Conservation (phyloP, 37 sponge, comb jelly and placozoan species). For the Spongia lamella region DNA sequence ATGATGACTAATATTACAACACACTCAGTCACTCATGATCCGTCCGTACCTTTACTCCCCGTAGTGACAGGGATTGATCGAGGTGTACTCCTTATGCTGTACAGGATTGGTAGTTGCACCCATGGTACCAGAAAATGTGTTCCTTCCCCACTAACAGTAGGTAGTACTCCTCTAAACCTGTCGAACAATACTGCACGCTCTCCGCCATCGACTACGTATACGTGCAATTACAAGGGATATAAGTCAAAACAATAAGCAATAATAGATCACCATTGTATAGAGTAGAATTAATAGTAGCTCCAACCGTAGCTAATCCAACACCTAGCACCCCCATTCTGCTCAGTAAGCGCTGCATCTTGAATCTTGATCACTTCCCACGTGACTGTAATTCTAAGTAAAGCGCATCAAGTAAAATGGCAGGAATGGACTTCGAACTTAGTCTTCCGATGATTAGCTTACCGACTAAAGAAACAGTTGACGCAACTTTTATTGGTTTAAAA, state of each 20-base stretch:
- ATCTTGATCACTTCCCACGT: constrained; percentile 14
- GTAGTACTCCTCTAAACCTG: constrained; percentile 80
- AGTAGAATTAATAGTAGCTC: constrained; percentile 77
- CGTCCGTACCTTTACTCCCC: constrained; percentile 81
- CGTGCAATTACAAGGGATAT: not conserved
- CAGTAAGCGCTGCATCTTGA: constrained; percentile 48
- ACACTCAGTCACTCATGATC: not conserved
- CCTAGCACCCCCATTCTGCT: constrained; percentile 72
- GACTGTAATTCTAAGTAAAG: not conserved
- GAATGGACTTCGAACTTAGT: constrained; percentile 36
- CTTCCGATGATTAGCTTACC: constrained; percentile 67
- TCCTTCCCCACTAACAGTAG: constrained; percentile 83
- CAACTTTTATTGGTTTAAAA: constrained; percentile 61
- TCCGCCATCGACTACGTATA: constrained; percentile 84
- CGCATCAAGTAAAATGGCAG: not conserved
- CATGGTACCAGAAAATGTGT: constrained; percentile 91
- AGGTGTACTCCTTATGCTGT: constrained; percentile 86
- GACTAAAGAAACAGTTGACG: constrained; percentile 53
- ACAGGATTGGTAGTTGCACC: constrained; percentile 88
- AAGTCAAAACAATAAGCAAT: not conserved
- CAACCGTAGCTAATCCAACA: constrained; percentile 72
- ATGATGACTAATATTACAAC: too few relatives aligned
- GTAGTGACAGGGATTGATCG: constrained; percentile 87
- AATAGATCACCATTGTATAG: constrained; percentile 78
- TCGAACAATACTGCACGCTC: constrained; percentile 96